Evolutionary conservation across 2,797 vertebrate species (phyloP), one percentile per base, ranked within the genome.

Genomic region (Dromococcyx pavoninus): DNA sequence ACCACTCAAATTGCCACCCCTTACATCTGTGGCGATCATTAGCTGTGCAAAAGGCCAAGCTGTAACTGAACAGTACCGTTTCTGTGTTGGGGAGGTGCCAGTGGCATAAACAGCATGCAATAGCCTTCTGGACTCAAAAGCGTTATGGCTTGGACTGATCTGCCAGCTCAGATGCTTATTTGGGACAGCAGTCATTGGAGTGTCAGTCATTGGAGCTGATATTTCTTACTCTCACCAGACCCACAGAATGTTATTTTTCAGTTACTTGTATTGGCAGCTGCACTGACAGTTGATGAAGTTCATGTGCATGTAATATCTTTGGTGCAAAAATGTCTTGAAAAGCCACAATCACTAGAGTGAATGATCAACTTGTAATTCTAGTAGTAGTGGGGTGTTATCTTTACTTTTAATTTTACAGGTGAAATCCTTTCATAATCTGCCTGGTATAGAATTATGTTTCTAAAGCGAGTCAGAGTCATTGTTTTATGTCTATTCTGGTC

Each of bases 1-100:
- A 27, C 75, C 41, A 46, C 61, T 94, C 53, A 27, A 13, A 83
- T 35, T 77, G 44, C 85, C 61, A 69, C 78, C 85, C 78, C 69
- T 74, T 74, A 24, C 91, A 89, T 94, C 94, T 96, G 93, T 94
- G 93, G 30, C 79, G 50, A 13, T 93, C 79, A n/a, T 80, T 86
- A 88, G 91, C 71, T 25, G 82, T 88, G 79, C 57, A 83, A 78
- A 91, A 95, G 93, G 93, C 91, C 91, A 80, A 54, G 58, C 94
- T 91, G 91, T 94, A 89, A 74, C 69, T 86, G 57, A 88, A 57
- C 53, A 69, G 75, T 28, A 1, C 44, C 83, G 27, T 74, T 10
- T 89, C 56, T 77, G 67, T 23, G 23, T 13, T 94, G 93, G 75
- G 79, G 24, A 23, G 46, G 33, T 89, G 95, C 95, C 95, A 95